phyloP scores from a whole-genome alignment of 2,113 vertebrate species.

The Mesoclemmys tuberculata region DNA sequence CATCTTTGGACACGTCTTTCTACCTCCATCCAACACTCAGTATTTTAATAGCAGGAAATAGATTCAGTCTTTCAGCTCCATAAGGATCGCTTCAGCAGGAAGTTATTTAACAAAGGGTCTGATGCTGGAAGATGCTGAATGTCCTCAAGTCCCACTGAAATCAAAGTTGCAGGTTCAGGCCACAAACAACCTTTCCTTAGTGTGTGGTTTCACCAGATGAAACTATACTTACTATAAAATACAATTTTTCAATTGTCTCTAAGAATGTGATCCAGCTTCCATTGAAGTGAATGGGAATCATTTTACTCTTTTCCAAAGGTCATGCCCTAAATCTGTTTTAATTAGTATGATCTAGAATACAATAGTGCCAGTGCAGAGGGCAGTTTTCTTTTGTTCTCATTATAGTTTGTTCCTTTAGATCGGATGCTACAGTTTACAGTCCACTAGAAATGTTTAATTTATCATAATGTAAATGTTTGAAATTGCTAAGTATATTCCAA shows the following conservation, averaged over 20 bases:
- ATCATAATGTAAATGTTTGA: constrained; percentile 49
- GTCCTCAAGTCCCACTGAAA: not conserved
- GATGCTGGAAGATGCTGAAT: not conserved
- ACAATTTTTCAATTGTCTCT: not conserved
- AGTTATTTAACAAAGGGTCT: not conserved
- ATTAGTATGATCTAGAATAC: not conserved
- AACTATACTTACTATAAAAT: not conserved
- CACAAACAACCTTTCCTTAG: not conserved
- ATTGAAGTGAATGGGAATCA: not conserved
- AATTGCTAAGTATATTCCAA: constrained; percentile 55
- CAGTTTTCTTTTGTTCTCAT: constrained; percentile 62
- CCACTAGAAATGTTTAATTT: constrained; percentile 50
- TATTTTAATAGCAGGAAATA: not conserved
- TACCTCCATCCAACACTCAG: not conserved
- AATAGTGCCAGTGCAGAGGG: constrained; percentile 14
- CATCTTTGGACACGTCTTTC: not conserved
- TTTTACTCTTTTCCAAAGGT: not conserved
- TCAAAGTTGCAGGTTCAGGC: not conserved
- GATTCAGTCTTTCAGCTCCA: not conserved
- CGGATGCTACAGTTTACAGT: constrained; percentile 33
- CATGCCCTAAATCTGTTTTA: not conserved
- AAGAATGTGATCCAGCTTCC: not conserved
- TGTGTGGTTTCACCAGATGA: not conserved
- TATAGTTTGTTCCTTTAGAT: not conserved
- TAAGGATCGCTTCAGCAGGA: not conserved